Evolutionary conservation across 2,797 vertebrate species (phyloP).

Genomic region (Botia almorhae): DNA sequence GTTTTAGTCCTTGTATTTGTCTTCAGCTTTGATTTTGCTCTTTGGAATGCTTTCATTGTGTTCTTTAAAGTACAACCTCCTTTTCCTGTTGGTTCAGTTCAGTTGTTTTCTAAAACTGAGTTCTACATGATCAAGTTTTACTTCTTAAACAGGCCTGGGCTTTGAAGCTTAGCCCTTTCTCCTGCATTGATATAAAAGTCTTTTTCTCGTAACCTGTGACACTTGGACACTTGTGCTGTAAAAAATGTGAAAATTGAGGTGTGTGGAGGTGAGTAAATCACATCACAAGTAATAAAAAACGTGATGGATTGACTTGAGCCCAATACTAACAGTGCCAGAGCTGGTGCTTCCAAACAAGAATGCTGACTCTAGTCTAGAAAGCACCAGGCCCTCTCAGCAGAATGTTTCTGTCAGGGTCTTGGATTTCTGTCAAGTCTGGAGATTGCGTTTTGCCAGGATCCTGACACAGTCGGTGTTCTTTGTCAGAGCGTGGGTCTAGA

Average conservation of each 20-base stretch:
- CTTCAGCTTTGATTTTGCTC: not conserved
- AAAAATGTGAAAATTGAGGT: not conserved
- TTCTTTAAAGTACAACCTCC: not conserved
- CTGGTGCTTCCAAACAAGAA: constrained; percentile 10
- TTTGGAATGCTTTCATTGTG: too few relatives aligned
- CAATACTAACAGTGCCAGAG: constrained; percentile 31
- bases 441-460: too few relatives aligned
- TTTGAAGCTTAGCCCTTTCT: not conserved
- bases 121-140: not conserved
- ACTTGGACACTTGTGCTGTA: not conserved
- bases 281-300: constrained; percentile 4
- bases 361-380: constrained; percentile 35
- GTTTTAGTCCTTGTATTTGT: not conserved
- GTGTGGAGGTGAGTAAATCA: not conserved
- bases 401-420: too few relatives aligned
- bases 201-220: not conserved
- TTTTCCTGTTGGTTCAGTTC: not conserved
- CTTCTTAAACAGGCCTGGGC: not conserved
- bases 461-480: too few relatives aligned
- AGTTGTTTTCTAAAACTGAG: not conserved
- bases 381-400: not conserved
- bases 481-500: too few relatives aligned
- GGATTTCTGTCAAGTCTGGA: too few relatives aligned
- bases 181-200: not conserved
- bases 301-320: constrained; percentile 10